Conservation (phyloP, 2,113 vertebrate genomes). For the Desmodus rotundus region DNA sequence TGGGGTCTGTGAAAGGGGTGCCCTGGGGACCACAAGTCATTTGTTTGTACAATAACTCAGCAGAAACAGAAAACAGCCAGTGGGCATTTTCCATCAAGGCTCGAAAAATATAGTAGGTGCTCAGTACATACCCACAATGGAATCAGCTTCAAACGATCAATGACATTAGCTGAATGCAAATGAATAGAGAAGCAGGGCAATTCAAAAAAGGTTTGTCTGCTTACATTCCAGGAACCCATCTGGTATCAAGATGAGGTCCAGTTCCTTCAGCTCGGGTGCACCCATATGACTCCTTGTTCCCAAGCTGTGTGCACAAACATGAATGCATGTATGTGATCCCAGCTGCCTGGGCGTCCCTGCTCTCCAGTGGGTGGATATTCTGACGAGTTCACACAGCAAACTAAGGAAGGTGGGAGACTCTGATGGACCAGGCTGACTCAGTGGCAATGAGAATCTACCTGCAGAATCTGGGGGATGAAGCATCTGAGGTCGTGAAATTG, state of each 20-base stretch:
- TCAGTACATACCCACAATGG: background rate
- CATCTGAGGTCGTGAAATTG: background rate
- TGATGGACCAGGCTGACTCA: background rate
- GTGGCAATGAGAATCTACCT: background rate
- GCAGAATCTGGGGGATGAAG: background rate
- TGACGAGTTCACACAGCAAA: background rate
- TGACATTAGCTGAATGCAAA: background rate
- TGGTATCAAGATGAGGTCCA: background rate
- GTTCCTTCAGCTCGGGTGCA: background rate
- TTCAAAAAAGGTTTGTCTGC: background rate
- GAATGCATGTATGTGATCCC: background rate
- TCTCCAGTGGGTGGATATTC: background rate
- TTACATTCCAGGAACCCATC: background rate
- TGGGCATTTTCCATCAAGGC: background rate
- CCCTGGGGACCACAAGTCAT: background rate
- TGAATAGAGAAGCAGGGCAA: background rate
- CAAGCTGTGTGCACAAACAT: background rate
- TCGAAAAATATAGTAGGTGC: background rate
- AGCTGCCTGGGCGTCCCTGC: background rate
- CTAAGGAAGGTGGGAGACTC: background rate
- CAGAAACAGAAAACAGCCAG: background rate
- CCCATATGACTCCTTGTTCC: background rate
- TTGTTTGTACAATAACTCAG: background rate
- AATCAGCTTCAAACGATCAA: background rate
- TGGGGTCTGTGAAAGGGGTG: background rate